Conservation (phyloP, 2,113 vertebrate species). For the Epinephelus fuscoguttatus region DNA sequence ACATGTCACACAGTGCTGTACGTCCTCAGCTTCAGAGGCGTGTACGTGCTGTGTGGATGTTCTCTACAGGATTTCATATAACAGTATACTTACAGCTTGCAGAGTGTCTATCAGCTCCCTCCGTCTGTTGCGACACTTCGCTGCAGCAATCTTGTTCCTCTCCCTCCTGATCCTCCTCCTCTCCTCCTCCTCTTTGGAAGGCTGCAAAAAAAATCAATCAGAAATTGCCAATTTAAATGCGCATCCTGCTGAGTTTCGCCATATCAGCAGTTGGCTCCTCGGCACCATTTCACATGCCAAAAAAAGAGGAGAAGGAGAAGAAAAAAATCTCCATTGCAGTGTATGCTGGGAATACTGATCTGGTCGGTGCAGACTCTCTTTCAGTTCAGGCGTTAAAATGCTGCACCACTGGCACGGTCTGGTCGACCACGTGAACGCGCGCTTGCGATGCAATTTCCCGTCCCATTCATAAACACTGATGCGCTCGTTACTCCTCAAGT, state of each 20-base stretch:
- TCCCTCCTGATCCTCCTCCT: conserved; percentile 94
- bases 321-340: conserved; percentile 27
- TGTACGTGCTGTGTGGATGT: not conserved
- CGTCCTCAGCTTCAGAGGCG: not conserved
- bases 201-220: conserved; percentile 77
- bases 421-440: conserved; percentile 60
- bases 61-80: not conserved
- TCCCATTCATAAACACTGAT: conserved; percentile 39
- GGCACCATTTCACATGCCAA: conserved; percentile 35
- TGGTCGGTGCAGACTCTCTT: conserved; percentile 46
- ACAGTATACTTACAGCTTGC: conserved; percentile 89
- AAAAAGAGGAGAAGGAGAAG: not conserved
- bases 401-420: conserved; percentile 72
- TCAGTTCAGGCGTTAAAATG: conserved; percentile 63
- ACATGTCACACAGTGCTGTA: not conserved
- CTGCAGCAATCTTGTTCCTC: conserved; percentile 98
- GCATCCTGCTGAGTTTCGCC: conserved; percentile 29
- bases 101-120: conserved; percentile 94
- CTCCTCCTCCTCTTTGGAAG: conserved; percentile 95
- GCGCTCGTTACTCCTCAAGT: conserved; percentile 28
- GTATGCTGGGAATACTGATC: conserved; percentile 57
- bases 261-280: conserved; percentile 49
- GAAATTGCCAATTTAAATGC: conserved; percentile 41
- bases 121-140: conserved; percentile 96
- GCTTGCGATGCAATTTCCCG: conserved; percentile 42